These are phyloP conservation scores for Montipora capitata DNA, from an alignment of 92 coral and sea anemone genomes.

Conservation along the genomic window DNA sequence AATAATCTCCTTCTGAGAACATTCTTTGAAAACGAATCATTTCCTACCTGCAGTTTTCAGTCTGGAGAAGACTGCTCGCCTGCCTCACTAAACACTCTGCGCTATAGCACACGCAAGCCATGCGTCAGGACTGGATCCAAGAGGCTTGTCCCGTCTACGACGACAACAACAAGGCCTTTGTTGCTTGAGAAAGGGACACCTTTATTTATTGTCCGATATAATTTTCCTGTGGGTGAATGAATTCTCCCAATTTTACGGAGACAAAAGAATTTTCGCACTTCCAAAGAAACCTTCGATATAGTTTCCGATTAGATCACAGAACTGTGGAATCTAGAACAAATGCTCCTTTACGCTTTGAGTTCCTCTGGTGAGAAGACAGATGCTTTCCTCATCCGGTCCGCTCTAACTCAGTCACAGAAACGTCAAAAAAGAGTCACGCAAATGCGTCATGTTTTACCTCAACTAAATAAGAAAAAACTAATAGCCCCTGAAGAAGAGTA, in stretches of 20 bases:
- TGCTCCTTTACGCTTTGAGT: background rate
- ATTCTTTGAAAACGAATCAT: background rate
- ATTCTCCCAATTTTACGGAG: background rate
- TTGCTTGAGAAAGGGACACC: slow-evolving; percentile 33
- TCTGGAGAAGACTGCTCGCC: slow-evolving; percentile 39
- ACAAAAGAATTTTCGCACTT: background rate
- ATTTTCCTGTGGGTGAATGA: slow-evolving; percentile 30
- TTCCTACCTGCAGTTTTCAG: slow-evolving; percentile 52
- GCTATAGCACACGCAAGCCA: slow-evolving; percentile 31
- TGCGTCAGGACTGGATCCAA: slow-evolving; percentile 71
- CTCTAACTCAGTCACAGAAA: background rate
- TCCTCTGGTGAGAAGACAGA: background rate
- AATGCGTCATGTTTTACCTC: background rate
- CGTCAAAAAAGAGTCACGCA: slow-evolving; percentile 12
- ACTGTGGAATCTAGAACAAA: background rate
- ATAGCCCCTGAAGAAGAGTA: background rate
- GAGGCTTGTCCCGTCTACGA: slow-evolving; percentile 31
- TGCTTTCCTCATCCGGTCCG: background rate
- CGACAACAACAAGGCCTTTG: slow-evolving; percentile 57
- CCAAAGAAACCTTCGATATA: background rate
- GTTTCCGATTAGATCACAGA: background rate
- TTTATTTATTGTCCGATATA: slow-evolving; percentile 34
- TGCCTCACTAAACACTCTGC: slow-evolving; percentile 39
- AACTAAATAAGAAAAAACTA: background rate
- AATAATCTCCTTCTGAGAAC: background rate